Evolutionary conservation across 2,113 vertebrate species (phyloP), one percentile per base, ranked within the genome.

Genomic region (Beaufortia kweichowensis): DNA sequence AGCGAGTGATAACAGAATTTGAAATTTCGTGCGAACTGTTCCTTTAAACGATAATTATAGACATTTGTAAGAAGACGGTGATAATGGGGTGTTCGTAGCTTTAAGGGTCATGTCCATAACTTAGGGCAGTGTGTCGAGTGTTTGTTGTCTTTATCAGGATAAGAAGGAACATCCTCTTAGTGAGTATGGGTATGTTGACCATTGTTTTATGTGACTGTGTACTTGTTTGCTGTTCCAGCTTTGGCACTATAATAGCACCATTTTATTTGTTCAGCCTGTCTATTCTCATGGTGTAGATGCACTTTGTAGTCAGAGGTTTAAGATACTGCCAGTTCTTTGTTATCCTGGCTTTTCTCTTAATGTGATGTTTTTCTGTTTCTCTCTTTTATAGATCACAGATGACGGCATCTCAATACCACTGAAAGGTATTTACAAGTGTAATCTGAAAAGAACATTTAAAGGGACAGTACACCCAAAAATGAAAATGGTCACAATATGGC

Each of bases 311-410:
- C n/a, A 15, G 19, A 17, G 15, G 46, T 69, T 69, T 33, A 33
- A 69, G 8, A 68, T 26, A 29, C 43, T 2, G 64, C 41, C 41
- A 41, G 26, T 11, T 26, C 29, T 69, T 69, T 69, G 67, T 55
- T 23, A 55, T 68, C 10, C 41, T 9, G 53, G 1, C 39, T 57
- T 33, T 62, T 69, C 17, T 48, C 6, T 70, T 72, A 76, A 72
- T 48, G 26, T 14, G 21, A 48, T 56, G 33, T 57, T 55, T 2
- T 62, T n/a, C 35, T 24, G 17, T 46, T 1, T 48, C 31, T 73
- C 29, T 59, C 26, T 41, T 33, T 66, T 61, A 70, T 69, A 82
- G 81, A 79, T 82, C 74, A 82, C 77, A 79, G 77, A 82, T 41
- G 81, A 82, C 12, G 35, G 61, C 62, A 74, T 82, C 46, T 73